Percentiles rank a stretch among this genome's conserved stretches.
These are phyloP conservation scores for Oasisia sp. DNA, from an alignment of 2,888 invertebrate genomes.

Conservation along the genomic window DNA sequence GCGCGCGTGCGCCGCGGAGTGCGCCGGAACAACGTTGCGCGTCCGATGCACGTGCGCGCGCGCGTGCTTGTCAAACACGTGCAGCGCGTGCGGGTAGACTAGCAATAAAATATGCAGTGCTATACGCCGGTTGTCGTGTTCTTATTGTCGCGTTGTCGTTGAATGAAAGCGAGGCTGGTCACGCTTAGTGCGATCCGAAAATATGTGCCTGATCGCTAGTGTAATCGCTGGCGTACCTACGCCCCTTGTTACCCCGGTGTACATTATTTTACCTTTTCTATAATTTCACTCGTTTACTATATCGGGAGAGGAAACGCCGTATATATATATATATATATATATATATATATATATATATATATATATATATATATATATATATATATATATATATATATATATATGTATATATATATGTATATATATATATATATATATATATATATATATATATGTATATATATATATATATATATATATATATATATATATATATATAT, in stretches of 20 bases:
- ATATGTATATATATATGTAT: too few species aligned
- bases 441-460: too few species aligned
- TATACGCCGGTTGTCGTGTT: neutral
- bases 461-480: too few species aligned
- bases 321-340: too few species aligned
- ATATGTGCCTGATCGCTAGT: neutral
- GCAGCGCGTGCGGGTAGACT: conserved; percentile 3
- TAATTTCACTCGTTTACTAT: neutral
- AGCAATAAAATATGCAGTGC: conserved; percentile 17
- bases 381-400: too few species aligned
- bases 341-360: too few species aligned
- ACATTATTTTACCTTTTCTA: neutral
- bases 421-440: too few species aligned
- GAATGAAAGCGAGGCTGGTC: neutral
- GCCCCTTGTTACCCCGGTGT: neutral
- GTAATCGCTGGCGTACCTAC: neutral
- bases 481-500: too few species aligned
- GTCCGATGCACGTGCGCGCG: neutral
- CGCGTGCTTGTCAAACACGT: neutral
- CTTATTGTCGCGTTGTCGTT: neutral
- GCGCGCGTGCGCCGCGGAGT: neutral
- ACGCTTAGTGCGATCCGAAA: neutral
- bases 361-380: too few species aligned
- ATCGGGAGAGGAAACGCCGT: too few species aligned
- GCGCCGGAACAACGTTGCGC: neutral